Conservation (phyloP, 2,888 invertebrate genomes). For the Bursaphelenchus okinawaensis region DNA sequence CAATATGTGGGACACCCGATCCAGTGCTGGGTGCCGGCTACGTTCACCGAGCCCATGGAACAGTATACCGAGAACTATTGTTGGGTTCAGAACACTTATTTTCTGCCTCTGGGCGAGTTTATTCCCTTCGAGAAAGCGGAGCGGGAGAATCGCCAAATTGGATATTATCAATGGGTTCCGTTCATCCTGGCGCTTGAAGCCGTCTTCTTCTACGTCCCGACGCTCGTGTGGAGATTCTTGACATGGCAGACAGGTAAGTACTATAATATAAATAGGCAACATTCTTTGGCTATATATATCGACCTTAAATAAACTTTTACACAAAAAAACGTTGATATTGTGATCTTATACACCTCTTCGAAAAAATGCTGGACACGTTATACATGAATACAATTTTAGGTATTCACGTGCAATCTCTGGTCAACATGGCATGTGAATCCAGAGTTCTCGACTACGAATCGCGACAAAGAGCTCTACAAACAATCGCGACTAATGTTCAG, state of each 20-base stretch:
- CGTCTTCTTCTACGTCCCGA: constrained; percentile 57
- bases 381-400: constrained; percentile 35
- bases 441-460: constrained; percentile 55
- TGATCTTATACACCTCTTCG: no score
- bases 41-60: constrained; percentile 58
- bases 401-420: constrained; percentile 58
- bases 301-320: background rate
- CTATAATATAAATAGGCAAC: no score
- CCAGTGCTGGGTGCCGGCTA: constrained; percentile 58
- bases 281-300: no score
- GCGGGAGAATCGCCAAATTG: constrained; percentile 56
- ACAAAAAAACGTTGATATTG: no score
- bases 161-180: constrained; percentile 52
- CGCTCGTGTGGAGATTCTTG: constrained; percentile 57
- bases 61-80: constrained; percentile 59
- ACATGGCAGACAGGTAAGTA: constrained; percentile 57
- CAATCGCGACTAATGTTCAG: constrained; percentile 57
- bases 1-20: constrained; percentile 55
- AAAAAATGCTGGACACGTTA: background rate
- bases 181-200: constrained; percentile 57
- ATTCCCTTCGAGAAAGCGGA: constrained; percentile 54
- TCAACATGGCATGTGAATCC: constrained; percentile 58
- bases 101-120: constrained; percentile 56
- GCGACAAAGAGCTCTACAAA: constrained; percentile 49
- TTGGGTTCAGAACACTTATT: constrained; percentile 58